Conservation (phyloP, 2,113 vertebrate species). For the Lophura nycthemera region DNA sequence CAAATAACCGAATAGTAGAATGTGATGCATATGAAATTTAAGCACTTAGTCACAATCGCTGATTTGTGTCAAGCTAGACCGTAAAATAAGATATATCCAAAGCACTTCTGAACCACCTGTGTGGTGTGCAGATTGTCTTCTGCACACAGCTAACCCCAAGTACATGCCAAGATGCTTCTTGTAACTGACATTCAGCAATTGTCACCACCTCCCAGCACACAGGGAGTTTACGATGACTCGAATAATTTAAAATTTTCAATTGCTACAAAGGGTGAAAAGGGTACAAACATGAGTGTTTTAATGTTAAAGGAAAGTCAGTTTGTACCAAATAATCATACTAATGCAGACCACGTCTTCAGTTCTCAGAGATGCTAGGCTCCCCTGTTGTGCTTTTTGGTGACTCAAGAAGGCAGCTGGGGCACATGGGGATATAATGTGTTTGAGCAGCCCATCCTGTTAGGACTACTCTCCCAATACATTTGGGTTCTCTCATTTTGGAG, state of each 20-base stretch:
- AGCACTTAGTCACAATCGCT: neutral
- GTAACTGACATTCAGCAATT: slow-evolving; percentile 56
- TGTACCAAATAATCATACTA: slow-evolving; percentile 15
- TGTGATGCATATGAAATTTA: slow-evolving; percentile 16
- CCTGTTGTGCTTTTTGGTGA: neutral
- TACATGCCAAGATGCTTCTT: slow-evolving; percentile 1
- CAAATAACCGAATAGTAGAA: slow-evolving; percentile 21
- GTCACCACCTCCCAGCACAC: slow-evolving; percentile 48
- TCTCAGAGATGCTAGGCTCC: neutral
- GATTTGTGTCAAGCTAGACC: slow-evolving; percentile 1
- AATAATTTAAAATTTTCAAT: slow-evolving; percentile 67
- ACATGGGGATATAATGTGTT: neutral
- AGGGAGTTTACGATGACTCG: slow-evolving; percentile 53
- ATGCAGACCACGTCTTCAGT: neutral
- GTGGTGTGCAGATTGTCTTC: neutral
- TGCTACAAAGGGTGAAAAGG: slow-evolving; percentile 37
- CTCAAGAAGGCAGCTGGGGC: neutral
- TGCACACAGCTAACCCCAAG: neutral
- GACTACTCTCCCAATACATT: rapidly evolving
- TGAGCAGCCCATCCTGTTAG: neutral
- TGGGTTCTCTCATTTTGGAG: neutral
- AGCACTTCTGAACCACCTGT: neutral
- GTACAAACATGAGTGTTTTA: slow-evolving; percentile 24
- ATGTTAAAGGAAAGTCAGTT: neutral
- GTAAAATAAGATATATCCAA: slow-evolving; percentile 10